Base-by-base conservation (phyloP, 2,888 invertebrate genomes). In the Alloscopus bannaensis region DNA sequence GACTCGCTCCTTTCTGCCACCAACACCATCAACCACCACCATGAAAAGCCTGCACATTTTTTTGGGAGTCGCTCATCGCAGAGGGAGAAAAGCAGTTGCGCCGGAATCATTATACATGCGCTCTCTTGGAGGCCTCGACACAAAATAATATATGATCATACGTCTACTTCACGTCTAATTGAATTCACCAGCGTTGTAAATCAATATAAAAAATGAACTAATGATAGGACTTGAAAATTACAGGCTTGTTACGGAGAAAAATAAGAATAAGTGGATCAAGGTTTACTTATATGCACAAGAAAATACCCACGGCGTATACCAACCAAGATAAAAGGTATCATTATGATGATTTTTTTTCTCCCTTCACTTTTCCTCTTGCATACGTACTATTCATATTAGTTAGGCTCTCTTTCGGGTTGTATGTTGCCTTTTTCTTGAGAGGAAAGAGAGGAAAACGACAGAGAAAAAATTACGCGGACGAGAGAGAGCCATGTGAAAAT, bases 151-250 rank as follows among this genome's bases (percentile, higher is more conserved):
- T 72, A 71, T 72, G 72, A 42, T 60, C 57, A 60, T 68, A 31
- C 52, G 68, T 79, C 79, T 72, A 72, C 79, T 79, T 66, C 60
- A 79, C 71, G 79, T 79, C 79, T 79, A 79, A 79, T 79, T 79
- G 79, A 79, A 79, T 79, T 79, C 79, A 79, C 65, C 68, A 79
- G 52, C 45, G 72, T 72, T 79, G 79, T 79, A 79, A 79, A 79
- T 79, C 79, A 79, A 79, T 79, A 79, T 79, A 72, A 79, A 78
- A 79, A 79, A 72, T 66, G 79, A 72, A 45, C 79, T 79, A 79
- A 79, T 79, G 79, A 72, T 79, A 79, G 79, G 79, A 79, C 72
- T 79, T 55, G 79, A 72, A 79, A 79, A 79, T 79, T 79, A 79
- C 79, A 79, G 79, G 79, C 79, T 79, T 79, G 79, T 79, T 79